Evolutionary conservation across 2,888 invertebrate species (phyloP).

Genomic region (Prenolepis imparis): DNA sequence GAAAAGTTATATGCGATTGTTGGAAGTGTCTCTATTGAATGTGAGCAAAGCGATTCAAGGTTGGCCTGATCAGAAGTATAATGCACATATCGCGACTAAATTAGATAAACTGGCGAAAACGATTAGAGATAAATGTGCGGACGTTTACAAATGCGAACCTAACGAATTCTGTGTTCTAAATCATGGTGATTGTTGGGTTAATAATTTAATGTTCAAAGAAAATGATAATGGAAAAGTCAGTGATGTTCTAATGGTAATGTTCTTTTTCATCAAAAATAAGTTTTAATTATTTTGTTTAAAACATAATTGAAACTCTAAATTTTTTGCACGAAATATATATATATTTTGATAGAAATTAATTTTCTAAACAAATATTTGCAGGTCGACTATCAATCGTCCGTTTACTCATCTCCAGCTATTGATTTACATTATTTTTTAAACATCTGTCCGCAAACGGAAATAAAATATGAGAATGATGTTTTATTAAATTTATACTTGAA

Average conservation of each 20-base stretch:
- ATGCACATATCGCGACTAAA: background rate
- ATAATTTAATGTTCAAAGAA: conserved; percentile 1
- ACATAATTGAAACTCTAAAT: background rate
- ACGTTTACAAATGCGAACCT: background rate
- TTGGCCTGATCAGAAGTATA: background rate
- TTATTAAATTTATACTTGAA: conserved; percentile 18
- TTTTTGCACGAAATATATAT: background rate
- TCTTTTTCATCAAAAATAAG: background rate
- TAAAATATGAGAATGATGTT: background rate
- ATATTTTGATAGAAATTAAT: background rate
- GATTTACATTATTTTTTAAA: conserved; percentile 64
- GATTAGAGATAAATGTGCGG: background rate
- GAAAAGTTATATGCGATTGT: background rate
- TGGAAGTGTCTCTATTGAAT: background rate
- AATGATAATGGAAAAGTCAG: background rate
- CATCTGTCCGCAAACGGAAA: background rate
- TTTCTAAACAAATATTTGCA: background rate
- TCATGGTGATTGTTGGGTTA: background rate
- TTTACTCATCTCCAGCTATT: conserved; percentile 76
- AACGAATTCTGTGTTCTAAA: conserved; percentile 7
- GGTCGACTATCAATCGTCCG: conserved; percentile 54
- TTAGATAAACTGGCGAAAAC: background rate
- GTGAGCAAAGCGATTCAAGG: background rate
- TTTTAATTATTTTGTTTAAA: background rate
- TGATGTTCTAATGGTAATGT: background rate